A percentile compares a stretch with the other conserved stretches of the same genome.
These are phyloP conservation scores for Geococcyx californianus DNA, from an alignment of 2,113 vertebrate species.

Conservation along the genomic window DNA sequence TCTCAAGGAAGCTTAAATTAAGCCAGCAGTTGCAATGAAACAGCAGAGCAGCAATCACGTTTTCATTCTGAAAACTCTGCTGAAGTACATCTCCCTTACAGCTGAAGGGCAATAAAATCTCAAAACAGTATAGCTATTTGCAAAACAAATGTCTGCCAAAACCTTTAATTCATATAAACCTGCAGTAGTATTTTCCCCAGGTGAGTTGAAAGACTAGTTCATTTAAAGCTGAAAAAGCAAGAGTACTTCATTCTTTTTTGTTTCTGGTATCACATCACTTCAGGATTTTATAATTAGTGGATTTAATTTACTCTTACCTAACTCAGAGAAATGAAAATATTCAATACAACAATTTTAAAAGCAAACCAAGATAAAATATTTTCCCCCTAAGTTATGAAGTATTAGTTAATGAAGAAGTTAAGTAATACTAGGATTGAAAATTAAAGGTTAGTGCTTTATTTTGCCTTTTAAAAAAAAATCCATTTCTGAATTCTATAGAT, in stretches of 20 bases:
- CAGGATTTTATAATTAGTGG: background rate
- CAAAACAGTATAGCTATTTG: constrained; percentile 6
- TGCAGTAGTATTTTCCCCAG: background rate
- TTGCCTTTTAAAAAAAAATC: background rate
- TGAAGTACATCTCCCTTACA: background rate
- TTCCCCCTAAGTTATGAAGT: background rate
- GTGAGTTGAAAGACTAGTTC: background rate
- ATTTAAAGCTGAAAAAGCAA: background rate
- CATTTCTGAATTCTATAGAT: background rate
- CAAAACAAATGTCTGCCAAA: constrained; percentile 33
- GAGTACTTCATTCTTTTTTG: background rate
- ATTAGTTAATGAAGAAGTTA: background rate
- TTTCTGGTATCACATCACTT: background rate
- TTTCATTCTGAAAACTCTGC: background rate
- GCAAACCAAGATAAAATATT: background rate
- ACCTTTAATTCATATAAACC: background rate
- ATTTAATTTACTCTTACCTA: constrained; percentile 17
- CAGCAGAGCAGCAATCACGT: background rate
- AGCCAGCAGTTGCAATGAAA: background rate
- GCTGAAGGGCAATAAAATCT: constrained; percentile 17
- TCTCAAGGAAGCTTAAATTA: background rate
- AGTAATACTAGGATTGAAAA: background rate
- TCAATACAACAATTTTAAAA: background rate
- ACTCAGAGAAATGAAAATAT: constrained; percentile 2
- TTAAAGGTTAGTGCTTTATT: background rate